A percentile compares a stretch with the other conserved stretches of the same genome.
Evolutionary conservation across 1,140 invertebrate species (phyloP).

Genomic region (Lepidurus couesii): DNA sequence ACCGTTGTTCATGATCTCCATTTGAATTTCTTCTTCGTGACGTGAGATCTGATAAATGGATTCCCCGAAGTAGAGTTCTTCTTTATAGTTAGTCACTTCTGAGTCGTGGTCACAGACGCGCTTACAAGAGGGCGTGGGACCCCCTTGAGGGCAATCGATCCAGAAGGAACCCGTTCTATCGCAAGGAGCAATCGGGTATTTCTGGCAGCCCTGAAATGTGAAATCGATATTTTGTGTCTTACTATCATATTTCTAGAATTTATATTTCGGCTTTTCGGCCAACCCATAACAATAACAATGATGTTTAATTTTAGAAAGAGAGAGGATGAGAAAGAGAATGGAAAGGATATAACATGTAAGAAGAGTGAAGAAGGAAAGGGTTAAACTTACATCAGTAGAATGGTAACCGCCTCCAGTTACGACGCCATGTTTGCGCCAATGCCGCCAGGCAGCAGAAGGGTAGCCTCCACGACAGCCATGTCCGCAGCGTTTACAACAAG

Average conservation of each 20-base stretch:
- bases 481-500: constrained; percentile 53
- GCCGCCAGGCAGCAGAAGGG: constrained; percentile 50
- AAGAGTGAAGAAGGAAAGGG: constrained; percentile 57
- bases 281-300: no score
- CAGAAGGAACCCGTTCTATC: constrained; percentile 26
- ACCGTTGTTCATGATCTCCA: constrained; percentile 53
- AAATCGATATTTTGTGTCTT: background rate
- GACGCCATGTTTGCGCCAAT: constrained; percentile 44
- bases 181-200: constrained; percentile 29
- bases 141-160: constrained; percentile 27
- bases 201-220: constrained; percentile 29
- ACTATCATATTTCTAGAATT: no score
- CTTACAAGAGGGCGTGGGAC: constrained; percentile 14
- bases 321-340: no score
- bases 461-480: constrained; percentile 51
- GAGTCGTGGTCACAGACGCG: constrained; percentile 32
- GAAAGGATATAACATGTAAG: constrained; percentile 29
- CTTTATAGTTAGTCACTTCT: constrained; percentile 24
- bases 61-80: constrained; percentile 32
- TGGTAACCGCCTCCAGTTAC: constrained; percentile 53
- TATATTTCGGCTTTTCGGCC: no score
- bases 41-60: constrained; percentile 46
- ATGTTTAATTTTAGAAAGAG: no score
- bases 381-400: constrained; percentile 47
- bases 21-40: constrained; percentile 49